These are phyloP conservation scores for Mormoops blainvillei DNA, from an alignment of 2,113 vertebrate species.

Conservation along the genomic window DNA sequence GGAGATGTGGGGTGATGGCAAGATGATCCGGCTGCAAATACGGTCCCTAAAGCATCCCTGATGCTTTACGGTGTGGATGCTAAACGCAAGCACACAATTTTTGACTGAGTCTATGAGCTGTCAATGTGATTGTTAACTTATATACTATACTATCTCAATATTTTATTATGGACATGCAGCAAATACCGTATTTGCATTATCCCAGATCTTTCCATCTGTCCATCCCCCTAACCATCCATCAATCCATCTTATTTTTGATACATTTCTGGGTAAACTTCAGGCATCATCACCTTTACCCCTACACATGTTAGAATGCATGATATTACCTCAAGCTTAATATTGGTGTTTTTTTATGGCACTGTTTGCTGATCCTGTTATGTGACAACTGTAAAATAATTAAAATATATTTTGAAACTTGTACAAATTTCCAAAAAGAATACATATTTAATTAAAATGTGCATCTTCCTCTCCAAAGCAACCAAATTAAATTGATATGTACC, in stretches of 20 bases:
- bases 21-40: not conserved
- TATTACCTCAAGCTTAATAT: not conserved
- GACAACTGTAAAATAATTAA: not conserved
- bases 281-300: not conserved
- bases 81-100: not conserved
- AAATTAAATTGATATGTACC: not conserved
- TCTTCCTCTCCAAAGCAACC: not conserved
- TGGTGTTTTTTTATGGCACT: not conserved
- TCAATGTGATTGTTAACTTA: not conserved
- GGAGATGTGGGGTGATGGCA: rapidly evolving
- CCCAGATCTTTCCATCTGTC: not conserved
- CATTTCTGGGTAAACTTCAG: not conserved
- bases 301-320: no score
- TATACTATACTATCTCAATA: not conserved
- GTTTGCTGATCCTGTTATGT: not conserved
- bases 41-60: not conserved
- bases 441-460: not conserved
- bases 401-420: not conserved
- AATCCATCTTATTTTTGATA: not conserved
- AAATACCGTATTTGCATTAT: not conserved
- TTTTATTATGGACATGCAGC: not conserved
- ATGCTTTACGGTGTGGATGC: not conserved
- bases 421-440: not conserved
- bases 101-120: not conserved
- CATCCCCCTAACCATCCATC: not conserved